Evolutionary conservation across 2,888 invertebrate genomes (phyloP).

Genomic region (Macrosoma leucophasiata): DNA sequence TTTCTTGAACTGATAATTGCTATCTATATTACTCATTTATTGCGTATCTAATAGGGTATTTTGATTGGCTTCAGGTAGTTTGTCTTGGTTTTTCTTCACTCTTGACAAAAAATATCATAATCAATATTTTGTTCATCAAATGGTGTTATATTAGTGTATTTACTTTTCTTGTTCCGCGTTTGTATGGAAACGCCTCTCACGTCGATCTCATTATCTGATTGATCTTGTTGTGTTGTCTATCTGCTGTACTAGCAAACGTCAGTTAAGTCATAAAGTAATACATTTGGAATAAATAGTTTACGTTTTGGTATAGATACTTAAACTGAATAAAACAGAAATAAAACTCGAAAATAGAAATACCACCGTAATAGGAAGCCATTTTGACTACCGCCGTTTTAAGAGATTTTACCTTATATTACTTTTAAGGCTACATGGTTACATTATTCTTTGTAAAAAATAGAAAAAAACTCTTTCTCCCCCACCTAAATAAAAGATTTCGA

Average conservation of each 20-base stretch:
- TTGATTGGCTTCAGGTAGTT: constrained; percentile 14
- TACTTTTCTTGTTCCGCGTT: constrained; percentile 15
- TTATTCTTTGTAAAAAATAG: too few relatives aligned
- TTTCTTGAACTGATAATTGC: constrained; percentile 13
- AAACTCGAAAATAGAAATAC: constrained; percentile 15
- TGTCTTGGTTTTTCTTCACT: constrained; percentile 13
- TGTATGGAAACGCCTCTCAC: constrained; percentile 12
- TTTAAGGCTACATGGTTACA: too few relatives aligned
- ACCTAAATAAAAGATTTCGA: too few relatives aligned
- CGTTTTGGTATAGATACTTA: constrained; percentile 14
- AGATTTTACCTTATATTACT: constrained; percentile 12
- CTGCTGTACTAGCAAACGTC: too few relatives aligned
- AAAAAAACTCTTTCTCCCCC: too few relatives aligned
- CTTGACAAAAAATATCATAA: too few relatives aligned
- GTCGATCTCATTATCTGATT: constrained; percentile 9
- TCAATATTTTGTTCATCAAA: too few relatives aligned
- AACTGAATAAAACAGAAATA: constrained; percentile 12
- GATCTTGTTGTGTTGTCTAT: constrained; percentile 14
- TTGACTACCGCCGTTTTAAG: constrained; percentile 16
- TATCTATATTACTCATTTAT: constrained; percentile 9
- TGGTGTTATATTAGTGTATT: constrained; percentile 15
- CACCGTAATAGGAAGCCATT: constrained; percentile 18
- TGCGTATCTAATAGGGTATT: constrained; percentile 5
- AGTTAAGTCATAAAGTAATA: too few relatives aligned
- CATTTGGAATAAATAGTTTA: constrained; percentile 12